Percentiles rank a stretch among this genome's conserved stretches.
These are phyloP conservation scores for Gymnobelideus leadbeateri DNA, from an alignment of 2,113 vertebrate genomes.

Conservation along the genomic window DNA sequence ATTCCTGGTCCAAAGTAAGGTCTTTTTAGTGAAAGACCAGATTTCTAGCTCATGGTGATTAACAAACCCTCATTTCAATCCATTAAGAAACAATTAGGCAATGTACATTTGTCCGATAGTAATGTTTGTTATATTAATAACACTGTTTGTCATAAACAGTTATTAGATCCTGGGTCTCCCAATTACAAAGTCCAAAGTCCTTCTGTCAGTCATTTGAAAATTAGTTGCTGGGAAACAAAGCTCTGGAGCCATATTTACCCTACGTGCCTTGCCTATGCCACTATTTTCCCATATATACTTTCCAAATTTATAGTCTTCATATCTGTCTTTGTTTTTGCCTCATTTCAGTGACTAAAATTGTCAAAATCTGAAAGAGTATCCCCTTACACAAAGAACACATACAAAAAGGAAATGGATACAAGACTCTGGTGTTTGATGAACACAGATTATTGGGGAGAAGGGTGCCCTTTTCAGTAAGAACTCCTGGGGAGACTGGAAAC, in stretches of 20 bases:
- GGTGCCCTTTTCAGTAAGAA: not conserved
- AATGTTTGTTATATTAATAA: slow-evolving; percentile 4
- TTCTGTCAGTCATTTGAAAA: not conserved
- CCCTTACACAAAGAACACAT: not conserved
- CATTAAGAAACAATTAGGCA: not conserved
- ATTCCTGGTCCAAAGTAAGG: not conserved
- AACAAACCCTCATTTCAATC: not conserved
- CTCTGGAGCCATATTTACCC: not conserved
- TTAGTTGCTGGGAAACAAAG: not conserved
- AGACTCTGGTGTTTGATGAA: not conserved
- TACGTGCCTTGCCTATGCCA: not conserved
- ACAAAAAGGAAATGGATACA: not conserved
- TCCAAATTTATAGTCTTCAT: not conserved
- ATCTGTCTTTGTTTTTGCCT: not conserved
- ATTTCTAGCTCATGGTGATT: not conserved
- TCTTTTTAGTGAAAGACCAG: not conserved
- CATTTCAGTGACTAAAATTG: not conserved
- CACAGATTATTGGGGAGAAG: not conserved
- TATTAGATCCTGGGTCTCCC: not conserved
- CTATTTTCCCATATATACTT: not conserved
- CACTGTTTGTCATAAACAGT: not conserved
- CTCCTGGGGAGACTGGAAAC: not conserved
- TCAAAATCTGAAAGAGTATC: not conserved
- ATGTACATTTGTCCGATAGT: not conserved
- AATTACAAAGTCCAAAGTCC: not conserved